These are phyloP conservation scores for Thysanoteuthis rhombus DNA, from an alignment of 2,888 invertebrate species.

Conservation along the genomic window DNA sequence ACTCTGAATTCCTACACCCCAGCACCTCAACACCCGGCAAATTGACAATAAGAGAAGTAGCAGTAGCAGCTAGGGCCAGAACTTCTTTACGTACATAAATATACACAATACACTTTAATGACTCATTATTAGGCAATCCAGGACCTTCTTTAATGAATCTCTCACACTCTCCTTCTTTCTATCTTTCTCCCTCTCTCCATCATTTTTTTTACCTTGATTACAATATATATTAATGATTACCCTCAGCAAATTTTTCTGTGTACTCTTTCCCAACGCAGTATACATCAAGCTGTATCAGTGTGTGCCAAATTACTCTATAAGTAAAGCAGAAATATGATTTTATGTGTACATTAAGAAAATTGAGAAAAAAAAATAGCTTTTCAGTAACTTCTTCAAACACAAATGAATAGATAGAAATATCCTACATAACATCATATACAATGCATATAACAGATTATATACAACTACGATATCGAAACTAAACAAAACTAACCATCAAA, in stretches of 20 bases:
- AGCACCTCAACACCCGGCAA: background rate
- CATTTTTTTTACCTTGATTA: background rate
- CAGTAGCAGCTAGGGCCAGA: background rate
- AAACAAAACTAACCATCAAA: no score
- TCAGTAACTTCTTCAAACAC: no score
- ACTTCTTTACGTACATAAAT: background rate
- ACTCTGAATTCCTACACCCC: background rate
- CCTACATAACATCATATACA: no score
- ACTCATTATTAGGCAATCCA: background rate
- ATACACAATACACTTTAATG: constrained; percentile 12
- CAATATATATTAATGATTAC: constrained; percentile 12
- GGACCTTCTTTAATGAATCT: background rate
- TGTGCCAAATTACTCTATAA: no score
- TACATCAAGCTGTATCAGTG: background rate
- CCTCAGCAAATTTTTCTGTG: background rate
- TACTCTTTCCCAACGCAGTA: background rate
- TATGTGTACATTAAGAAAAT: background rate
- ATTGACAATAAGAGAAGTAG: background rate
- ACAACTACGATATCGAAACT: no score
- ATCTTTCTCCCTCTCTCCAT: background rate
- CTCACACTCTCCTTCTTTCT: no score
- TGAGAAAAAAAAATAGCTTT: background rate
- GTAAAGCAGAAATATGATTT: background rate
- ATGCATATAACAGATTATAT: no score
- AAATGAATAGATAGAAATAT: no score